A percentile compares a stretch with the other conserved stretches of the same genome.
These are phyloP conservation scores for Herpetotheres cachinnans DNA, from an alignment of 2,113 vertebrate genomes.

Conservation along the genomic window DNA sequence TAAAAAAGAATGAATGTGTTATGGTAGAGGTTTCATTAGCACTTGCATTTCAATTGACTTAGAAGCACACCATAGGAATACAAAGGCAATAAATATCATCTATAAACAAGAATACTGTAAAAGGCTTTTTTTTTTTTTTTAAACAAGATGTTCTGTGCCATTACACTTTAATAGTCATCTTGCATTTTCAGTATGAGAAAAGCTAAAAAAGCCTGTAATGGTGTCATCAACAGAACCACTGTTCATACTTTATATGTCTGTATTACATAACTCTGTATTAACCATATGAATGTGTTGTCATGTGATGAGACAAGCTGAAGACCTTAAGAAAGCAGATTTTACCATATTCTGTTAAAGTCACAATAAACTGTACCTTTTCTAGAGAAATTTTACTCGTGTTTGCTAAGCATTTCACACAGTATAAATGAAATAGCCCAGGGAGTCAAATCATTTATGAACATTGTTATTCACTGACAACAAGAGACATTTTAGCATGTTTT, in stretches of 20 bases:
- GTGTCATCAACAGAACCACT: neutral
- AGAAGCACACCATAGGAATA: constrained; percentile 61
- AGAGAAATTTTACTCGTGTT: neutral
- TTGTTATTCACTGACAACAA: neutral
- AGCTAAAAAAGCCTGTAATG: constrained; percentile 21
- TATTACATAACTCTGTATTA: constrained; percentile 47
- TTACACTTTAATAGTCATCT: constrained; percentile 70
- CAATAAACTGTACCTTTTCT: neutral
- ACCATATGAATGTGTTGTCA: neutral
- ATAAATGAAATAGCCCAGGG: neutral
- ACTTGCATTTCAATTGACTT: constrained; percentile 79
- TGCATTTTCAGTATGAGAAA: constrained; percentile 44
- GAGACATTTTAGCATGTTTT: neutral
- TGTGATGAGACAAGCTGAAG: neutral
- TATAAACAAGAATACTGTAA: constrained; percentile 73
- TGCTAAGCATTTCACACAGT: neutral
- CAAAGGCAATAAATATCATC: constrained; percentile 76
- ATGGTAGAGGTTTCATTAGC: constrained; percentile 76
- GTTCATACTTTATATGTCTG: constrained; percentile 35
- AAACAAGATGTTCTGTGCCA: constrained; percentile 68
- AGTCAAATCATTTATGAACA: neutral
- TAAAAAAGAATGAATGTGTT: constrained; percentile 72
- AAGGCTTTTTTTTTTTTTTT: constrained; percentile 40
- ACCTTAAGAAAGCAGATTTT: neutral
- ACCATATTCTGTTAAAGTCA: neutral